These are phyloP conservation scores for Merops nubicus DNA, from an alignment of 2,113 vertebrate species.

Conservation along the genomic window DNA sequence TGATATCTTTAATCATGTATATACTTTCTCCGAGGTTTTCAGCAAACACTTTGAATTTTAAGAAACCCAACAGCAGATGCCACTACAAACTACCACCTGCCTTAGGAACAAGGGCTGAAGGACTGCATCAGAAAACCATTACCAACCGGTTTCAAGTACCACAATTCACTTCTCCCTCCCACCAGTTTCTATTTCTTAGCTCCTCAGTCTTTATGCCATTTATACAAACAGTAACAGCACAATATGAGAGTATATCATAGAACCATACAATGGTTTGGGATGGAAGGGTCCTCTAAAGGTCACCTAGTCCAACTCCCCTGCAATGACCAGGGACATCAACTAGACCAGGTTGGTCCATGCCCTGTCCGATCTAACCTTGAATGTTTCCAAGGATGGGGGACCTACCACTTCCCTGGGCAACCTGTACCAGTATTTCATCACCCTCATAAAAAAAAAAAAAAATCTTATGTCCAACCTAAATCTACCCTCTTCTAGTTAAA, in stretches of 20 bases:
- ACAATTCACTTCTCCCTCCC: background rate
- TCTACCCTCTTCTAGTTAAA: background rate
- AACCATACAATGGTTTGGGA: background rate
- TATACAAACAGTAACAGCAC: background rate
- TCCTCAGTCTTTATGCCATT: background rate
- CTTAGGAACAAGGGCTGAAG: background rate
- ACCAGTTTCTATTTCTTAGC: background rate
- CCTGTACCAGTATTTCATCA: background rate
- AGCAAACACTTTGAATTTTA: background rate
- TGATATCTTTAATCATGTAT: background rate
- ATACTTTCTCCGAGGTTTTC: background rate
- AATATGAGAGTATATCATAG: background rate
- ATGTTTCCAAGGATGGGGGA: background rate
- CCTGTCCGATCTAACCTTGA: background rate
- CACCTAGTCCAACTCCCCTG: background rate
- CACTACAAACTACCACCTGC: background rate
- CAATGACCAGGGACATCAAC: background rate
- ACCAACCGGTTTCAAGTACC: background rate
- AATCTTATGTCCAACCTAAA: background rate
- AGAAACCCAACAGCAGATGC: background rate
- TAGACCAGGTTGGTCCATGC: background rate
- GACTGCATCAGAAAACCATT: background rate
- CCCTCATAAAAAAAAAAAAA: background rate
- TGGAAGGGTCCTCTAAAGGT: background rate
- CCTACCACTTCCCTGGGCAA: background rate